Evolutionary conservation across 2,797 vertebrate species (phyloP).

Genomic region (Semotilus atromaculatus): DNA sequence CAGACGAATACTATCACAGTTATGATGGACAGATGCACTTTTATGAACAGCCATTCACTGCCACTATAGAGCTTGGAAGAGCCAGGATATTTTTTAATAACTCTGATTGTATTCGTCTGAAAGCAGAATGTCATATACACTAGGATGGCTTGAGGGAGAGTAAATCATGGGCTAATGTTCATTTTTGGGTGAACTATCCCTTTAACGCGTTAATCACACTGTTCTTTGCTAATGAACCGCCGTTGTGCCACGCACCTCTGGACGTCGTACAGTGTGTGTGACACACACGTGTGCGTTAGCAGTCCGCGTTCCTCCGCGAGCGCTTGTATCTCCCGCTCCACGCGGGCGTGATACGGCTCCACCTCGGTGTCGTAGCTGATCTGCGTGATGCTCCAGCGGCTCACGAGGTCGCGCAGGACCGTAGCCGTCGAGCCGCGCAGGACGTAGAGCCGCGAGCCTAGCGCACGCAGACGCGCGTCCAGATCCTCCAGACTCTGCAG

Average conservation of each 20-base stretch:
- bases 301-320: conserved; percentile 68
- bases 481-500: conserved; percentile 72
- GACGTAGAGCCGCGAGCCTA: conserved; percentile 69
- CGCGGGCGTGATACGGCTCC: conserved; percentile 67
- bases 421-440: conserved; percentile 63
- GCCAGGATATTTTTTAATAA: too few species aligned
- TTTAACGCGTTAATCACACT: too few species aligned
- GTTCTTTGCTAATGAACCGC: too few species aligned
- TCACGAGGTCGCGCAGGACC: conserved; percentile 58
- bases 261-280: conserved; percentile 70
- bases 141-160: too few species aligned
- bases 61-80: too few species aligned
- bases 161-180: too few species aligned
- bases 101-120: too few species aligned
- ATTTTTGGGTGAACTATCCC: too few species aligned
- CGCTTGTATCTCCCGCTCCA: conserved; percentile 63
- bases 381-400: conserved; percentile 66
- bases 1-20: too few species aligned
- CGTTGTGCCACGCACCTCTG: conserved; percentile 52
- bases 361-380: conserved; percentile 68
- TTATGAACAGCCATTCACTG: too few species aligned
- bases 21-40: too few species aligned
- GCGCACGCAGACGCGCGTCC: conserved; percentile 53
- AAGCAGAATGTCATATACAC: too few species aligned
- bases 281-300: conserved; percentile 61